Evolutionary conservation across 2,113 vertebrate species (phyloP), one percentile per base, ranked within the genome.

Genomic region (Hymenochirus boettgeri): DNA sequence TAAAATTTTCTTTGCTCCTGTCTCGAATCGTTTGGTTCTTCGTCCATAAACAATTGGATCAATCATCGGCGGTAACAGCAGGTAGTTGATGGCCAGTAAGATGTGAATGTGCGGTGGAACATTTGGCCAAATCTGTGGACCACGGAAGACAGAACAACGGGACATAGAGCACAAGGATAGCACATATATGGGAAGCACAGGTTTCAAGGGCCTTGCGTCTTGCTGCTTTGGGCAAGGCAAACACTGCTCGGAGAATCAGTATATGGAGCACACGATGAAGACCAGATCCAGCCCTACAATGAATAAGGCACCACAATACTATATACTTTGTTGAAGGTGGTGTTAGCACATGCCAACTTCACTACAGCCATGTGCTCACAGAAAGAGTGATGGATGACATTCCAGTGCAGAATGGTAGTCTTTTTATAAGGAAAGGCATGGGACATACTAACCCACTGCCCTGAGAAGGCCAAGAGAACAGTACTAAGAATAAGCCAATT

Each of bases 321-420:
- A 0, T 80, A 87, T 11, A 73, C 42, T 15, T 80, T 62, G 0
- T 82, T 86, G 23, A 66, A 46, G 4, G 61, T 79, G 0, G 82
- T 82, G 2, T 84, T 81, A 0, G 69, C 69, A 1, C 81, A 83
- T 0, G 81, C 82, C 19, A 70, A 24, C 15, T 82, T 87, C 80
- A 81, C 86, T 62, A 85, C 65, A 4, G 86, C 85, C 0, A 82
- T 65, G 0, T 87, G 84, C 61, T 84, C 79, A 51, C 82, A 86
- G 29, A 84, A 86, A 0, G 12, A 83, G 78, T 3, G 79, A 82
- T 35, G 33, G 1, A 35, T 35, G 10, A 35, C 15, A 35, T 11
- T 35, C 33, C 33, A n/a, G n/a, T 13, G 15, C 1, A 85, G 65
- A 19, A 72, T 15, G 58, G 81, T 0, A 87, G 57, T 1, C 70